These are phyloP conservation scores for Cassiopea andromeda DNA, from an alignment of 30 jellyfish, hydroid and myxozoan species.

Conservation along the genomic window DNA sequence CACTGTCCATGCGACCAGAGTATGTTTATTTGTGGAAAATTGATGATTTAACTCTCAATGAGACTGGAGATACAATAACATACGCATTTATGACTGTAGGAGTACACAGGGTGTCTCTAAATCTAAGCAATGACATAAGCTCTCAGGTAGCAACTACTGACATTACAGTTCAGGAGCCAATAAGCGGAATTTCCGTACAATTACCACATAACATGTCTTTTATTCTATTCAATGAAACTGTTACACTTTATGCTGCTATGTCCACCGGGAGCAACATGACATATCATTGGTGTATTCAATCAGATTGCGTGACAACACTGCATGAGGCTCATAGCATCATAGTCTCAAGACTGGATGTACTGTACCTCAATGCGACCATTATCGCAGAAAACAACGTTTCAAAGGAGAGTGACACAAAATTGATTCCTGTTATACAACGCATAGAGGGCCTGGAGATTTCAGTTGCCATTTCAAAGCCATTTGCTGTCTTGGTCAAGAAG, in stretches of 20 bases:
- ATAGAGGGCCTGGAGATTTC: slow-evolving; percentile 19
- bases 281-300: slow-evolving; percentile 21
- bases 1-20: slow-evolving; percentile 28
- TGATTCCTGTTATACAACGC: slow-evolving; percentile 60
- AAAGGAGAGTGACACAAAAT: not conserved
- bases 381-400: slow-evolving; percentile 44
- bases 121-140: slow-evolving; percentile 32
- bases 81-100: slow-evolving; percentile 16
- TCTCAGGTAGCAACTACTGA: not conserved
- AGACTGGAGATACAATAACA: not conserved
- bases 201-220: not conserved
- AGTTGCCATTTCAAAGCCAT: not conserved
- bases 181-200: slow-evolving; percentile 14
- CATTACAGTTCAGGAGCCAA: slow-evolving; percentile 34
- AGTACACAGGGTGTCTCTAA: slow-evolving; percentile 17
- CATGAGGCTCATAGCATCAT: not conserved
- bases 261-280: slow-evolving; percentile 63
- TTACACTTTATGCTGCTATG: slow-evolving; percentile 1
- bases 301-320: not conserved
- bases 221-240: slow-evolving; percentile 58
- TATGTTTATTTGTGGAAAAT: slow-evolving; percentile 44
- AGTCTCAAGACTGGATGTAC: not conserved
- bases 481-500: not conserved
- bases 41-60: not conserved
- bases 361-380: slow-evolving; percentile 9